Evolutionary conservation across 2,797 vertebrate species (phyloP).

Genomic region (Gobio occitaniae): DNA sequence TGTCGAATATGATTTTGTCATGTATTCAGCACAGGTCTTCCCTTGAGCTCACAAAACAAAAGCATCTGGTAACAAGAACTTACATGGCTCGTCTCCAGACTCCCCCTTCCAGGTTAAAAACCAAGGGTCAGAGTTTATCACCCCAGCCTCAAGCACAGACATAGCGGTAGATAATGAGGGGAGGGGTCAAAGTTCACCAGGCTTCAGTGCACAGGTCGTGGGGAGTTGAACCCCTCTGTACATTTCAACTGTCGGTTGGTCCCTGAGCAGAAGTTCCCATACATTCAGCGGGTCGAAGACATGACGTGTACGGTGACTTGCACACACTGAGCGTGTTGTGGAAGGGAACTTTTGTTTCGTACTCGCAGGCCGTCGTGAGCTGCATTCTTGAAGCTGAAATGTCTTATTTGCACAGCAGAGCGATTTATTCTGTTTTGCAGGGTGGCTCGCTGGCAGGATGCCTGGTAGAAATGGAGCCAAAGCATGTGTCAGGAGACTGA

Average conservation of each 20-base stretch:
- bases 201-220: conserved; percentile 70
- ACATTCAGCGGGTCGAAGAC: conserved; percentile 21
- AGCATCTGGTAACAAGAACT: conserved; percentile 49
- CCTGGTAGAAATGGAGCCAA: conserved; percentile 70
- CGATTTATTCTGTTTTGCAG: conserved; percentile 74
- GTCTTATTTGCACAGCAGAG: conserved; percentile 70
- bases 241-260: conserved; percentile 33
- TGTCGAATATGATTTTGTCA: conserved; percentile 45
- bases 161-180: conserved; percentile 77
- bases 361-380: conserved; percentile 32
- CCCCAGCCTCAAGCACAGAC: conserved; percentile 69
- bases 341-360: conserved; percentile 35
- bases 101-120: conserved; percentile 72
- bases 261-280: conserved; percentile 36
- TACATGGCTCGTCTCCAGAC: conserved; percentile 48
- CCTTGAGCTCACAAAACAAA: conserved; percentile 42
- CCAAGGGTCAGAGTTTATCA: conserved; percentile 81
- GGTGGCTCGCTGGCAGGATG: conserved; percentile 74
- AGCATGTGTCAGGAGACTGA: conserved; percentile 74
- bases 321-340: conserved; percentile 33
- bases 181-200: conserved; percentile 76
- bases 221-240: conserved; percentile 71
- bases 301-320: conserved; percentile 21
- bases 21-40: conserved; percentile 19
- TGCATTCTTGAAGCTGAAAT: conserved; percentile 64